Evolutionary conservation across 2,888 invertebrate genomes (phyloP), one percentile per base, ranked within the genome.

Genomic region (Chalcis sispes): DNA sequence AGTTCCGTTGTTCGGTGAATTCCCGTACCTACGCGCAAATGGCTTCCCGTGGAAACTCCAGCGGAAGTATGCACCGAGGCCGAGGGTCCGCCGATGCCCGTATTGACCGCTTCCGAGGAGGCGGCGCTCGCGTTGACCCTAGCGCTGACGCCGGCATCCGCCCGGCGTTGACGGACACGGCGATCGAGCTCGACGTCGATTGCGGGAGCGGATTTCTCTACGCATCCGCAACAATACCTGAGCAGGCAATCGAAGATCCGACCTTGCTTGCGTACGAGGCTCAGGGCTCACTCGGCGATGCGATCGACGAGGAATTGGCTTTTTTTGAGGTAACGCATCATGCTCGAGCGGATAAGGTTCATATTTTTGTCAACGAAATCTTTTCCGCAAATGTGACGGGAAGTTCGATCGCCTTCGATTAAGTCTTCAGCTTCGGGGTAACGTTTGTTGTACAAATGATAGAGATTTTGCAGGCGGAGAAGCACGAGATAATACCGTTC

Each of bases 211-310:
- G 7, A 13, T 42, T 20, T 72, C 72, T 3, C n/a, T 7, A 15
- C 13, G 13, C 58, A 0, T 40, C 72, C 10, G 56, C 56, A 48
- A 1, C 15, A 18, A 2, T 56, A 29, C 0, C 18, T 29, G 10
- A 48, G 27, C 13, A 56, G 18, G 0, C 29, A 23, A 1, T 64
- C 61, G 4, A 69, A n/a, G 13, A 65, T 10, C 1, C 48, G 50
- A 10, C 48, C 50, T 25, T 59, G 20, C 13, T 59, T 32, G 27
- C 32, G 8, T 4, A 46, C 72, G 18, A 75, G 27, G 20, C 20
- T 18, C 20, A 66, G 25, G 1, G 75, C 78, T 13, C 69, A 20
- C 18, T 72, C 72, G 40, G 75, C 72, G 23, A 78, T 67, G 0
- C 59, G 72, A 23, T 75, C 73, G 1, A 75, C 75, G 4, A 75